A percentile compares a stretch with the other conserved stretches of the same genome.
These are phyloP conservation scores for Harmothoe impar DNA, from an alignment of 2,888 invertebrate genomes.

Conservation along the genomic window DNA sequence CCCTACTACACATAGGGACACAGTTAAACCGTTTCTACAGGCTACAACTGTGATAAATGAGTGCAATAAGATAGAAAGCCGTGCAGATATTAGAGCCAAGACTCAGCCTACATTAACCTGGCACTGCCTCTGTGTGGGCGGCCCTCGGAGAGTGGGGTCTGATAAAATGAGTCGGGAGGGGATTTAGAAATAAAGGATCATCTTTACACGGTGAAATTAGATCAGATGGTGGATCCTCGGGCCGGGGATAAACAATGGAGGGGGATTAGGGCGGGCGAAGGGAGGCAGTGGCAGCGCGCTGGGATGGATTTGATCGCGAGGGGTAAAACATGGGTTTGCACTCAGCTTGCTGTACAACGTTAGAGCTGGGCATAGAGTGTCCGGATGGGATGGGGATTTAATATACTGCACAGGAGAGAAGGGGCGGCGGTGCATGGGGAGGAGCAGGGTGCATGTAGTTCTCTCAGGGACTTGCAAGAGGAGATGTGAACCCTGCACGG, in stretches of 20 bases:
- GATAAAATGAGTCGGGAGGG: constrained; percentile 39
- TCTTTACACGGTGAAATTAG: constrained; percentile 38
- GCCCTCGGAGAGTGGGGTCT: background rate
- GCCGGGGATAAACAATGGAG: constrained; percentile 21
- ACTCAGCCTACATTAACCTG: background rate
- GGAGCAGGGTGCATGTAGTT: background rate
- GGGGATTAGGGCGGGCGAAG: background rate
- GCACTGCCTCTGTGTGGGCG: background rate
- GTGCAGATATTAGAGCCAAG: too few relatives aligned
- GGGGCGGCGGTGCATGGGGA: too few relatives aligned
- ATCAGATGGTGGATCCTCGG: constrained; percentile 26
- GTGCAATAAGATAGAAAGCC: too few relatives aligned
- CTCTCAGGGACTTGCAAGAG: background rate
- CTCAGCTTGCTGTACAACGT: constrained; percentile 2
- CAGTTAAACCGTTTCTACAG: too few relatives aligned
- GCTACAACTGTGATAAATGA: too few relatives aligned
- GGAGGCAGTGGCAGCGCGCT: background rate
- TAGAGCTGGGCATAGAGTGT: background rate
- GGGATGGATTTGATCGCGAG: background rate
- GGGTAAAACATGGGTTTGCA: constrained; percentile 42
- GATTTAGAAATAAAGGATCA: constrained; percentile 45
- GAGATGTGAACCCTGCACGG: background rate
- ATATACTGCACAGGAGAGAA: background rate
- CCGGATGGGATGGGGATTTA: background rate
- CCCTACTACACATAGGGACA: too few relatives aligned